Percentiles rank a stretch among this genome's conserved stretches.
phyloP scores from a whole-genome alignment of 2,797 vertebrate species.

The Melanotaenia parkinsoni region DNA sequence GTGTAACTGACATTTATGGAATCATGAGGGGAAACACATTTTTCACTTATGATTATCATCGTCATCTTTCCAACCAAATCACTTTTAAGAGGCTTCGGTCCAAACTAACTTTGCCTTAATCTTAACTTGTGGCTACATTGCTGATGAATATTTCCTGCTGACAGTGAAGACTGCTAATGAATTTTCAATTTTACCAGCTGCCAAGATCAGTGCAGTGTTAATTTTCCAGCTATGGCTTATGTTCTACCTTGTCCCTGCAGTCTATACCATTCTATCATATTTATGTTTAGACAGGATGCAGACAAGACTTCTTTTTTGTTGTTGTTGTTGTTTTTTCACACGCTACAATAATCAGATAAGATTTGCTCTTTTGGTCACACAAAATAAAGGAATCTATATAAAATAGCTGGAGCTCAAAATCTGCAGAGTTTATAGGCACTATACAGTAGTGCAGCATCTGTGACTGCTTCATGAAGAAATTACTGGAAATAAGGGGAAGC shows the following conservation, averaged over 20 bases:
- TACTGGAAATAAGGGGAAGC: constrained; percentile 52
- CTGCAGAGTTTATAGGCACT: background rate
- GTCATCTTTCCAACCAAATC: constrained; percentile 25
- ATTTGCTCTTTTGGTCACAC: background rate
- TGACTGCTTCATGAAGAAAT: constrained; percentile 57
- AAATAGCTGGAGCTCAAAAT: background rate
- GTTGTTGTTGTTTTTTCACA: background rate
- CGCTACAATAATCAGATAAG: background rate
- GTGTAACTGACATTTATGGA: constrained; percentile 56
- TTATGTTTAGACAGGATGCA: constrained; percentile 4
- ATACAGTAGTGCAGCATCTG: background rate
- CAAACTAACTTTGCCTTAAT: constrained; percentile 21
- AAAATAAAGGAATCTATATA: background rate
- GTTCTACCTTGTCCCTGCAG: background rate
- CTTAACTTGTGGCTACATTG: constrained; percentile 23
- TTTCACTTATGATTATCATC: constrained; percentile 46
- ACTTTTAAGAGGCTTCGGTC: constrained; percentile 24
- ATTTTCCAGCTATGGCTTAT: background rate
- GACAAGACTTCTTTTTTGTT: background rate
- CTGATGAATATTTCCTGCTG: constrained; percentile 7
- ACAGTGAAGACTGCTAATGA: background rate
- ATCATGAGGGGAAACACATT: constrained; percentile 33
- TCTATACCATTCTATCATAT: background rate
- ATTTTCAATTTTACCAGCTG: constrained; percentile 1
- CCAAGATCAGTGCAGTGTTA: background rate